Evolutionary conservation across 92 coral and sea anemone species (phyloP).

Genomic region (Porites lobata): DNA sequence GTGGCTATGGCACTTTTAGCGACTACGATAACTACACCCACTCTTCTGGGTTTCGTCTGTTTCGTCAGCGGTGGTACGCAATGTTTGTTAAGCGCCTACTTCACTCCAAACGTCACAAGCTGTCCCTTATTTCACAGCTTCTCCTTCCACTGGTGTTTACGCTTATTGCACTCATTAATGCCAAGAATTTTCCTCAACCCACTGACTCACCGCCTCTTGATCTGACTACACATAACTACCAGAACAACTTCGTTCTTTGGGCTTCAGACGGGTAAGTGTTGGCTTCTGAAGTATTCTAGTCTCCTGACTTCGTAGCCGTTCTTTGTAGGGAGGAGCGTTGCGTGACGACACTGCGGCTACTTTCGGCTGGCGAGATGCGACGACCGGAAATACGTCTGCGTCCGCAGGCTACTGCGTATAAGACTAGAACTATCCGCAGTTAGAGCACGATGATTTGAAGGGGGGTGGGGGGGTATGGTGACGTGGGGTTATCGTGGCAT

Average conservation of each 20-base stretch:
- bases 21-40: slow-evolving; percentile 40
- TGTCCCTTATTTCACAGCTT: slow-evolving; percentile 88
- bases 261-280: slow-evolving; percentile 2
- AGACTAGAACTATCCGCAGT: no score
- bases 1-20: slow-evolving; percentile 51
- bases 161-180: slow-evolving; percentile 89
- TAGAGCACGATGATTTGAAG: not conserved
- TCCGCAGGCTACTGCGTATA: no score
- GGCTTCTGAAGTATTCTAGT: not conserved
- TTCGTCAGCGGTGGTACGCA: slow-evolving; percentile 95
- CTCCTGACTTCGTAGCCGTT: not conserved
- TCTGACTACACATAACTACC: slow-evolving; percentile 75
- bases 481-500: no score
- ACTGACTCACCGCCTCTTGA: slow-evolving; percentile 87
- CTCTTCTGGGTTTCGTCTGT: slow-evolving; percentile 72
- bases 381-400: no score
- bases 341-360: no score
- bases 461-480: not conserved
- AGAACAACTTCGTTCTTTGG: slow-evolving; percentile 74
- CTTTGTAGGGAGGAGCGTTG: no score
- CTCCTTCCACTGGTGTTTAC: slow-evolving; percentile 87
- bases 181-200: slow-evolving; percentile 91
- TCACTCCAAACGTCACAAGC: slow-evolving; percentile 91
- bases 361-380: no score
- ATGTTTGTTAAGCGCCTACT: slow-evolving; percentile 91